Evolutionary conservation across 2,888 invertebrate species (phyloP), one percentile per base, ranked within the genome.

Genomic region (Bombylius discolor): DNA sequence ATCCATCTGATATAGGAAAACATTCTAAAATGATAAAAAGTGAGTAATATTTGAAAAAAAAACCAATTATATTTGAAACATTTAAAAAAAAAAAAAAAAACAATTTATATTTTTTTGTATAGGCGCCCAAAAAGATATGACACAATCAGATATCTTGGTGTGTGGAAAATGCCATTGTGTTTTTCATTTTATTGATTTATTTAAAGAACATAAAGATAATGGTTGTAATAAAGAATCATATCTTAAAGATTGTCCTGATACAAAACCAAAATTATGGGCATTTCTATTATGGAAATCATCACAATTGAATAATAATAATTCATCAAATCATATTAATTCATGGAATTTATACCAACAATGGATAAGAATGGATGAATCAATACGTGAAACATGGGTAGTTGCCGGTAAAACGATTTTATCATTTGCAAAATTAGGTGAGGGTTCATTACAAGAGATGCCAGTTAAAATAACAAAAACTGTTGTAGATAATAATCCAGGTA

Each of bases 321-420:
- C 49, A 13, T 71, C 75, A 1, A 72, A 76, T 7, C 80, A 77
- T 62, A 77, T 78, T 33, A 79, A 81, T 64, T 85, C 88, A 7
- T 90, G 90, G 90, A 81, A 83, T 60, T 75, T 89, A 11, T 90
- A 89, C 70, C 88, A 89, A 68, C 82, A 83, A 63, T 90, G 90
- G 90, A 85, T 87, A 61, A 84, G 86, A 66, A 82, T 90, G 79
- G 82, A 87, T 0, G 82, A 84, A 57, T 78, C 80, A 14, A 80
- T 86, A 53, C 79, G 87, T 55, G 84, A 85, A 50, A 81, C 85
- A 0, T 90, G 90, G 90, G 82, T 89, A 57, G 80, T 83, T 0
- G 90, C 90, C 4, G 89, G 89, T 1, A 79, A 82, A 64, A 84
- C 83, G 62, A 83, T 89, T 63, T 87, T 87, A 69, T 80, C 81